Evolutionary conservation across 2,113 vertebrate genomes (phyloP).

Genomic region (Cheirogaleus medius): DNA sequence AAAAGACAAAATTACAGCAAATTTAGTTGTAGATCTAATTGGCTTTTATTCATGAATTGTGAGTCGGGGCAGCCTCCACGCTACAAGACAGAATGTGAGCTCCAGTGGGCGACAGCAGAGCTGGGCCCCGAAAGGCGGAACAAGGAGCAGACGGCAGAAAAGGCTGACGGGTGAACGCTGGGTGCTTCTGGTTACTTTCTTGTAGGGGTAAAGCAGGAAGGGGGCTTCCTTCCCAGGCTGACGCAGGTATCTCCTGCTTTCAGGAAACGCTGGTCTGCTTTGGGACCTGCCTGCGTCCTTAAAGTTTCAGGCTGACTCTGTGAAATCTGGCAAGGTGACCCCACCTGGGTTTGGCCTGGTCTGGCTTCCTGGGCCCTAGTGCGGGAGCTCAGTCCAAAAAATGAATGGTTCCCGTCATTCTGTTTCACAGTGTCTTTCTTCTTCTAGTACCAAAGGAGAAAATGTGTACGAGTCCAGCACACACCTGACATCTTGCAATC

Average conservation of each 20-base stretch:
- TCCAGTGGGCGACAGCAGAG: not conserved
- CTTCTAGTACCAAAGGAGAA: not conserved
- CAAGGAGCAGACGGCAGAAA: not conserved
- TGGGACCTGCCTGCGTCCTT: not conserved
- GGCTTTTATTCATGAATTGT: not conserved
- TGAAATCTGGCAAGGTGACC: not conserved
- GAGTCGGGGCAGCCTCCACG: not conserved
- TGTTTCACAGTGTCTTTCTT: not conserved
- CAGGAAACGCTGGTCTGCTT: too few relatives aligned
- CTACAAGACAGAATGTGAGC: not conserved
- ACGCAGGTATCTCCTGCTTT: not conserved
- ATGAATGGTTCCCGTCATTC: not conserved
- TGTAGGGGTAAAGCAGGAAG: not conserved
- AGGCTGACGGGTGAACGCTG: not conserved
- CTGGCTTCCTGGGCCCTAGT: too few relatives aligned
- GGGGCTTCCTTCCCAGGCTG: not conserved
- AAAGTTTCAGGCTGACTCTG: not conserved
- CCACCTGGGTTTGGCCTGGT: not conserved
- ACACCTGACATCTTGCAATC: not conserved
- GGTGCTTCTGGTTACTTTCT: not conserved
- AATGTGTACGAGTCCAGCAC: accelerated
- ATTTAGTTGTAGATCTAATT: too few relatives aligned
- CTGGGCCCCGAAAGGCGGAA: not conserved
- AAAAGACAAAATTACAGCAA: not conserved
- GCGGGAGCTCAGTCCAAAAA: not conserved